Percentiles rank a stretch among this genome's conserved stretches.
Evolutionary conservation across 2,113 vertebrate genomes (phyloP).

Genomic region (Muscicapa adusta): DNA sequence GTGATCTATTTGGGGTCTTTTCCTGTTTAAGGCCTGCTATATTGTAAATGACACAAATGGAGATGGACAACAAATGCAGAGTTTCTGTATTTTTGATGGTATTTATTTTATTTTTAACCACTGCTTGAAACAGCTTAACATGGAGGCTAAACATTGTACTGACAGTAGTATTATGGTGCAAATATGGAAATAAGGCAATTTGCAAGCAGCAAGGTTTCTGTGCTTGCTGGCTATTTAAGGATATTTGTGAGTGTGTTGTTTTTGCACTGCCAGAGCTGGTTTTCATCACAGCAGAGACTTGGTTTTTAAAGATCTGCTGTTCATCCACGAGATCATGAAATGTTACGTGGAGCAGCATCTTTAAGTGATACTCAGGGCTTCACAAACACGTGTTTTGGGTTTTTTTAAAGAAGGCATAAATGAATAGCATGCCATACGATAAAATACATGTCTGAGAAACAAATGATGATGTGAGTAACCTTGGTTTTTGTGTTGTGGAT

Average conservation of each 20-base stretch:
- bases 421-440: not conserved
- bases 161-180: not conserved
- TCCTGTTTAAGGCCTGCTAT: not conserved
- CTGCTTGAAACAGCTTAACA: not conserved
- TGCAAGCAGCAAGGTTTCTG: not conserved
- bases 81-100: not conserved
- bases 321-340: not conserved
- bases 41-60: not conserved
- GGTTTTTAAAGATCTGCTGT: not conserved
- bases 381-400: accelerated
- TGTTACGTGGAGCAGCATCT: not conserved
- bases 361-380: not conserved
- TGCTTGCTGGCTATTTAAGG: not conserved
- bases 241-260: not conserved
- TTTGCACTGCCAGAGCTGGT: not conserved
- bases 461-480: not conserved
- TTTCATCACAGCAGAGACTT: not conserved
- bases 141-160: not conserved
- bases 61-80: not conserved
- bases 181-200: not conserved
- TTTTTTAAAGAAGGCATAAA: not conserved
- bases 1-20: not conserved
- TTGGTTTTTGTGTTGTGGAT: not conserved
- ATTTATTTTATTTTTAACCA: conserved; percentile 7
- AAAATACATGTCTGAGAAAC: not conserved